Evolutionary conservation across 2,113 vertebrate species (phyloP), one percentile per base, ranked within the genome.

Genomic region (Ailurus styani): DNA sequence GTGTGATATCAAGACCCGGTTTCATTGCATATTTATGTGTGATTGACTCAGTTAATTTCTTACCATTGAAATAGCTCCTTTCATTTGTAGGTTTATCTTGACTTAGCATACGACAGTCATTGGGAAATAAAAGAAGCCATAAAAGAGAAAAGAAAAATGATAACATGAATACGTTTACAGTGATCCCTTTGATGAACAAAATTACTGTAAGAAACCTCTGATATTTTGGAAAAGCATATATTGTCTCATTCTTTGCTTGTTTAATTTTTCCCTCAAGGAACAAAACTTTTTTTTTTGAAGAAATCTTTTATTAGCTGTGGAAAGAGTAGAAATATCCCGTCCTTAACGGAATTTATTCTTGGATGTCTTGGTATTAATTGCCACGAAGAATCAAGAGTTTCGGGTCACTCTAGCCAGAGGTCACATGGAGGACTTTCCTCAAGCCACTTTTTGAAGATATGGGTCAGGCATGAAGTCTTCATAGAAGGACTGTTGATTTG

Each of bases 71-170:
- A 85, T 90, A 84, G 57, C 62, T n/a, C 1, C 62, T 91, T 97
- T 98, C 97, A 90, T 97, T 98, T 96, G 94, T 73, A 95, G 62
- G 83, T 97, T 97, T 98, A 77, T 96, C 64, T 98, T 92, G 73
- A 66, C 64, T 97, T 62, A 96, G 42, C 96, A 87, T 93, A 87
- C 86, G 90, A 64, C 87, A 97, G 42, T 95, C 70, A 87, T 57
- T 83, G 93, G 86, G 66, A 97, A 98, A 96, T 97, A 96, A 97
- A 94, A 87, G 90, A 93, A 94, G 88, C 66, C 40, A 14, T 68
- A 90, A 90, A 93, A 90, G 81, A 86, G 62, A 89, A 96, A 97
- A 88, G 15, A 97, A 34, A 77, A 96, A 66, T 0, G 0, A 47
- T 94, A 95, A 91, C 50, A 40, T 87, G 97, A 96, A 50, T 96